These are phyloP conservation scores for Muscicapa comitata DNA, from an alignment of 2,797 vertebrate species.

Conservation along the genomic window DNA sequence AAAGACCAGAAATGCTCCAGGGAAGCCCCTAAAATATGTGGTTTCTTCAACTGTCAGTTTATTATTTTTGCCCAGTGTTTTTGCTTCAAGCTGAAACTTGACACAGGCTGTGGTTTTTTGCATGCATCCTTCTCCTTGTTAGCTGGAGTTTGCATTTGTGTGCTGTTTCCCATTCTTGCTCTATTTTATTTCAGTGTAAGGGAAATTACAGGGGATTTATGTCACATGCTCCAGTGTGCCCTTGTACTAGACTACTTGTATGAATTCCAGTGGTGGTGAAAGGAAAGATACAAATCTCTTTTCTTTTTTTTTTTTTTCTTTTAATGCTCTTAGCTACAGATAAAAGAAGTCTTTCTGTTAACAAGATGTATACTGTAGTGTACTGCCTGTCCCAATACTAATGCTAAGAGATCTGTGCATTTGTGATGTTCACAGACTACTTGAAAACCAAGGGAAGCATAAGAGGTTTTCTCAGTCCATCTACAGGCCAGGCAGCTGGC, in stretches of 20 bases:
- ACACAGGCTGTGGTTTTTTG: background rate
- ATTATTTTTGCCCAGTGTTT: background rate
- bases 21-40: slow-evolving; percentile 37
- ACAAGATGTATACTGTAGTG: background rate
- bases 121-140: background rate
- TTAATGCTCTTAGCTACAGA: background rate
- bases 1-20: background rate
- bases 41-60: slow-evolving; percentile 10
- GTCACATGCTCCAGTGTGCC: background rate
- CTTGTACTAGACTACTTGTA: background rate
- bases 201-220: background rate
- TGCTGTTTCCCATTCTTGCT: background rate
- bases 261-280: background rate
- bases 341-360: background rate
- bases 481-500: background rate
- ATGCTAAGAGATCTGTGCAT: background rate
- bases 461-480: background rate
- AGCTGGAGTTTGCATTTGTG: background rate
- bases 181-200: background rate
- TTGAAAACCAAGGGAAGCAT: background rate
- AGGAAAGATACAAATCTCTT: background rate
- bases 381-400: background rate
- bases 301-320: background rate
- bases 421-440: background rate
- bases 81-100: slow-evolving; percentile 29